These are phyloP conservation scores for Tipula vernalis DNA, from an alignment of 2,888 invertebrate species.

Conservation along the genomic window DNA sequence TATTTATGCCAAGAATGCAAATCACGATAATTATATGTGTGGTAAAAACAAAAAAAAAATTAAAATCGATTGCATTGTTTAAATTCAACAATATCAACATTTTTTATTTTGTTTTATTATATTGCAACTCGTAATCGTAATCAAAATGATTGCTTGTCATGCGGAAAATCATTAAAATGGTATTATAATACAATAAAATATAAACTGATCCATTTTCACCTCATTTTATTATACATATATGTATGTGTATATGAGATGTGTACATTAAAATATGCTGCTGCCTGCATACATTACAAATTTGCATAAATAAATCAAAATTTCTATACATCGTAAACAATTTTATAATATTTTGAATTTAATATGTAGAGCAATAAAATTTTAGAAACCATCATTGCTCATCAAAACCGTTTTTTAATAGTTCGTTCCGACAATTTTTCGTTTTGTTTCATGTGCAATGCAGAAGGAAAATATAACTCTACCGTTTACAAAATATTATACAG, in stretches of 20 bases:
- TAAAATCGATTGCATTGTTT: neutral
- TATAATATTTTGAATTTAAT: no score
- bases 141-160: neutral
- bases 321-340: neutral
- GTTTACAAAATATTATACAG: neutral
- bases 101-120: neutral
- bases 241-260: neutral
- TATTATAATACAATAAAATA: neutral
- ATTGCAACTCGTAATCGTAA: neutral
- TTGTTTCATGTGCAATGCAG: neutral
- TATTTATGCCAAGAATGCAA: neutral
- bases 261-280: neutral
- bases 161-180: neutral
- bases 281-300: neutral
- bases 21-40: neutral
- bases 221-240: neutral
- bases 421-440: neutral
- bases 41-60: neutral
- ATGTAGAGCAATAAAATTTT: neutral
- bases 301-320: neutral
- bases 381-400: neutral
- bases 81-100: neutral
- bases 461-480: neutral
- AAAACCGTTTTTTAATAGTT: neutral
- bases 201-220: neutral